These are phyloP conservation scores for Schizothorax lantsangensis DNA, from an alignment of 2,797 vertebrate species.

Conservation along the genomic window DNA sequence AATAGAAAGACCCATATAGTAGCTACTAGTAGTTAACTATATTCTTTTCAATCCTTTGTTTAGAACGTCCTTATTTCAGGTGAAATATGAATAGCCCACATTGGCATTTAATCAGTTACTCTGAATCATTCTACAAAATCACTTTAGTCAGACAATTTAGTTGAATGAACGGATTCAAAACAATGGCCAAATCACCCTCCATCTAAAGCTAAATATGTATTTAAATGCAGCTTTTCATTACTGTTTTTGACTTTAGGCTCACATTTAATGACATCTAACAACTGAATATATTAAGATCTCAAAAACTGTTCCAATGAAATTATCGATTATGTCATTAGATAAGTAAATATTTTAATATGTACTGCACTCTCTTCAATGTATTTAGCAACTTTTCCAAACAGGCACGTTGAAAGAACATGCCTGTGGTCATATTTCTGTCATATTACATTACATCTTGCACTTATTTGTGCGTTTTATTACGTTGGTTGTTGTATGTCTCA, in stretches of 20 bases:
- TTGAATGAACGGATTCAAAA: background rate
- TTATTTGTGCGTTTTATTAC: background rate
- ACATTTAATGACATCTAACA: background rate
- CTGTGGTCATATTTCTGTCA: background rate
- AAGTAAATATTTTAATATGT: background rate
- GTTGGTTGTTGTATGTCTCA: background rate
- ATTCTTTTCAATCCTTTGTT: background rate
- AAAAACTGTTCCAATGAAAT: background rate
- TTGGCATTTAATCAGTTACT: background rate
- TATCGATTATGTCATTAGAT: background rate
- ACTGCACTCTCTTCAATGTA: background rate
- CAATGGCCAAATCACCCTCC: background rate
- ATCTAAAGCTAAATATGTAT: background rate
- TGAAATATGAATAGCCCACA: background rate
- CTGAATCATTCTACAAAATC: background rate
- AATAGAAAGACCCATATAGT: background rate
- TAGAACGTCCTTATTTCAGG: background rate
- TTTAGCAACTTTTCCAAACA: background rate
- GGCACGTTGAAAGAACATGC: background rate
- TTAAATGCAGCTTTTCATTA: slow-evolving; percentile 6
- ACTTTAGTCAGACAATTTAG: background rate
- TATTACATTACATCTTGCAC: background rate
- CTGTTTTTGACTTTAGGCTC: background rate
- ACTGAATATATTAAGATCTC: background rate
- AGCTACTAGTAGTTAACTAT: background rate